Evolutionary conservation across 2,113 vertebrate genomes (phyloP), one percentile per base, ranked within the genome.

Genomic region (Leiothrix lutea): DNA sequence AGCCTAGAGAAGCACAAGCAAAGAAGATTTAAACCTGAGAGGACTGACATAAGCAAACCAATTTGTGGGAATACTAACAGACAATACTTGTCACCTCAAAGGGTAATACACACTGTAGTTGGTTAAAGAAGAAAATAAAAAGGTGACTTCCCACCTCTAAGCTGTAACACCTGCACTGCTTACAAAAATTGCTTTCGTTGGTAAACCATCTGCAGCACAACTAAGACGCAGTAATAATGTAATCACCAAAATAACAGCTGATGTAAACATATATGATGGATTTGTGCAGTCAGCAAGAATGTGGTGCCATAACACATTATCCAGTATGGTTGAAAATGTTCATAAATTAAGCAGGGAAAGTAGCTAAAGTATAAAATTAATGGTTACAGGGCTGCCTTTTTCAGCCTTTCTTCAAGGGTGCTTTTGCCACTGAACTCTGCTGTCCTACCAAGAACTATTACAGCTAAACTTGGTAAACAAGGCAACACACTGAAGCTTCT

Each of bases 231-330:
- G 84, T 70, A 74, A 81, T 19, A 6, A 35, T 31, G 33, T 38
- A 86, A 94, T 87, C 86, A 81, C 35, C 78, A 70, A 91, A 92
- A 84, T 48, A 95, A 81, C 42, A 75, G 66, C 75, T 83, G 88
- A 57, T 69, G 18, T 67, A 85, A 96, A 82, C 1, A 0, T 22
- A 8, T n/a, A 71, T 6, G 56, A 95, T 60, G 13, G 61, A 79
- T 92, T 85, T 87, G 44, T 40, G 36, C 9, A 66, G 60, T 38
- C 67, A 79, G 57, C 60, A 95, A 93, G 42, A 93, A 73, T 6
- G 5, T 50, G 64, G 29, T 91, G 80, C 56, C 80, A n/a, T 45
- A 74, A 83, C 60, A 84, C 38, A 58, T 84, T 81, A 86, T 22
- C 38, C 64, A 71, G 42, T n/a, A 58, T 12, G 33, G 60, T 19